Evolutionary conservation across 2,113 vertebrate genomes (phyloP).

Genomic region (Vidua macroura): DNA sequence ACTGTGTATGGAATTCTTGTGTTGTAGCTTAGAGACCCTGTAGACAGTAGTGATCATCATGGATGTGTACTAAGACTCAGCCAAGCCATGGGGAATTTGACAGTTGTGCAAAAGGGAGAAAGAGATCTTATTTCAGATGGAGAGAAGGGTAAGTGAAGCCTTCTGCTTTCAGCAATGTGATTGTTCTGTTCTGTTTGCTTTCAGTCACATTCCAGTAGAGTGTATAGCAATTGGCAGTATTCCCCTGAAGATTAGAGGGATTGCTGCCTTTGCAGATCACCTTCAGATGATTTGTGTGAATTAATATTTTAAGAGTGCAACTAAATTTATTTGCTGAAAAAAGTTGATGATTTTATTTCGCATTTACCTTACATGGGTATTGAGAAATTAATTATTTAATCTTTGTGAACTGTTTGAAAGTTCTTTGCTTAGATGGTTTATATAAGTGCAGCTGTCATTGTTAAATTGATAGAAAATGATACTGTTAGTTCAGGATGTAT

Average conservation of each 20-base stretch:
- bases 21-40: constrained; percentile 80
- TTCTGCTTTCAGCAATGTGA: neutral
- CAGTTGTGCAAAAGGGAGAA: constrained; percentile 90
- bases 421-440: neutral
- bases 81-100: constrained; percentile 91
- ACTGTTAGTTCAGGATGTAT: neutral
- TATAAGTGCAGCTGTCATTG: neutral
- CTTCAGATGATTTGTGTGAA: neutral
- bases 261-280: neutral
- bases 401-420: neutral
- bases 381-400: neutral
- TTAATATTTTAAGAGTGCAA: neutral
- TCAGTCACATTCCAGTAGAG: neutral
- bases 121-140: constrained; percentile 92
- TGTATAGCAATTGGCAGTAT: neutral
- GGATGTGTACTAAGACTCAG: constrained; percentile 85
- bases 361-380: neutral
- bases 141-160: constrained; percentile 80
- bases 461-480: neutral
- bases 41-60: constrained; percentile 79
- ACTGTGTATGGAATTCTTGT: constrained; percentile 51
- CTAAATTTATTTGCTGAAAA: neutral
- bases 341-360: neutral
- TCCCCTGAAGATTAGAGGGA: neutral
- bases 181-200: neutral